These are phyloP conservation scores for Willisornis vidua DNA, from an alignment of 2,113 vertebrate genomes.

Conservation along the genomic window DNA sequence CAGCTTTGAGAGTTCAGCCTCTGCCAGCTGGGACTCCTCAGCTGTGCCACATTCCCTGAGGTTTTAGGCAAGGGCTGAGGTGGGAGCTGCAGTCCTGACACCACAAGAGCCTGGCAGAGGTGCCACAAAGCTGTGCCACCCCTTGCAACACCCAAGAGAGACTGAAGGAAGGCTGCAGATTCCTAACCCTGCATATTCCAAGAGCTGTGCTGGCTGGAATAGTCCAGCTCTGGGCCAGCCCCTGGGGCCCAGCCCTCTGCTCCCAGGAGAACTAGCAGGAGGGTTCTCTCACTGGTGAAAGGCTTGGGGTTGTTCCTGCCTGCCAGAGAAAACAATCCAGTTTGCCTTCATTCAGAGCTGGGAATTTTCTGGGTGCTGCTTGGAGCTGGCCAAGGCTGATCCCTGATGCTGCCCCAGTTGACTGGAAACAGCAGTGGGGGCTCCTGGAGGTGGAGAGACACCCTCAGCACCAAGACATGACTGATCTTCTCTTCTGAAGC, in stretches of 20 bases:
- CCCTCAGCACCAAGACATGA: neutral
- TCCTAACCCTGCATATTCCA: neutral
- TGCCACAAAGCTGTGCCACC: neutral
- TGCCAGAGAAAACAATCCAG: neutral
- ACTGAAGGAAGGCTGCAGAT: neutral
- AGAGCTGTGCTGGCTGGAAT: neutral
- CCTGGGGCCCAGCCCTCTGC: neutral
- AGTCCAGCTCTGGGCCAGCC: neutral
- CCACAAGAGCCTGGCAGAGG: neutral
- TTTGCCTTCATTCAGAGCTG: neutral
- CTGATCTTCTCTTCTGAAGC: constrained; percentile 64
- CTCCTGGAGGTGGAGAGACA: constrained; percentile 23
- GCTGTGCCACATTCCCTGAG: neutral
- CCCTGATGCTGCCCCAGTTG: neutral
- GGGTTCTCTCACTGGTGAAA: neutral
- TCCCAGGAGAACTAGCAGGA: fast-evolving
- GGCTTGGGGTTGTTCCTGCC: neutral
- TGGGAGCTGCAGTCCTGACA: neutral
- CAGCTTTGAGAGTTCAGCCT: neutral
- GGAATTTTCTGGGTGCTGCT: neutral
- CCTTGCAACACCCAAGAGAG: neutral
- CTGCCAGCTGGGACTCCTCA: fast-evolving
- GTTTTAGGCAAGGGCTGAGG: neutral
- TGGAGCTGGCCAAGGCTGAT: neutral
- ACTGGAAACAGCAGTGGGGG: neutral